Conservation (phyloP, 1,140 invertebrate genomes). For the Octopus bimaculoides region DNA sequence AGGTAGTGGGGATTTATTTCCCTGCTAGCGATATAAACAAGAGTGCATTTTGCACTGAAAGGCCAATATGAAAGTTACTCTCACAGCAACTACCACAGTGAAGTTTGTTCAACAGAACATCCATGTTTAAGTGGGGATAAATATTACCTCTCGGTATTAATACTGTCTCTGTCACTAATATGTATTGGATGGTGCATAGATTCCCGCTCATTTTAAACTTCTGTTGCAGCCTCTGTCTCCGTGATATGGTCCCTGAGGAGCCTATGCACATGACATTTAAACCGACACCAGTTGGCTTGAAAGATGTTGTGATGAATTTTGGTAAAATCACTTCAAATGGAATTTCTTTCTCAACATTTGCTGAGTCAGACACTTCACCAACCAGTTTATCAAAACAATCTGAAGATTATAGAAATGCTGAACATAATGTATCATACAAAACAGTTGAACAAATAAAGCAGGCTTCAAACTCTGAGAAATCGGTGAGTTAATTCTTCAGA, state of each 20-base stretch:
- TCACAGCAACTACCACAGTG: too few species aligned
- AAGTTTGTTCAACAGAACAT: too few species aligned
- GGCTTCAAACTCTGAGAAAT: slow-evolving; percentile 20
- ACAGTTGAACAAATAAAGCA: slow-evolving; percentile 40
- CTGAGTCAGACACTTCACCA: slow-evolving; percentile 36
- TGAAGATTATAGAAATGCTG: slow-evolving; percentile 53
- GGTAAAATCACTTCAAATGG: slow-evolving; percentile 38
- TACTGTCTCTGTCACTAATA: background rate
- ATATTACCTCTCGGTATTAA: too few species aligned
- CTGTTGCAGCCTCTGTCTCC: slow-evolving; percentile 32
- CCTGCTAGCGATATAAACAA: too few species aligned
- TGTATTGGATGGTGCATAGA: background rate
- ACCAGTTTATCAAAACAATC: slow-evolving; percentile 45
- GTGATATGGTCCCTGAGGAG: slow-evolving; percentile 46
- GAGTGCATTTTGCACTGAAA: too few species aligned
- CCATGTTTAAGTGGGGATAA: too few species aligned
- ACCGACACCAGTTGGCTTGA: slow-evolving; percentile 32
- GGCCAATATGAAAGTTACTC: too few species aligned
- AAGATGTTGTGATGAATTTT: slow-evolving; percentile 46
- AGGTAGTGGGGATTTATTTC: too few species aligned
- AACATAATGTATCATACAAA: slow-evolving; percentile 50
- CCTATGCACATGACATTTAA: slow-evolving; percentile 44
- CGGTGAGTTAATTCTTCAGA: slow-evolving; percentile 26
- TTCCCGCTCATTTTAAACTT: background rate
- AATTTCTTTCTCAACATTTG: slow-evolving; percentile 38